Evolutionary conservation across 2,888 invertebrate species (phyloP).

Genomic region (Eupithecia subfuscata): DNA sequence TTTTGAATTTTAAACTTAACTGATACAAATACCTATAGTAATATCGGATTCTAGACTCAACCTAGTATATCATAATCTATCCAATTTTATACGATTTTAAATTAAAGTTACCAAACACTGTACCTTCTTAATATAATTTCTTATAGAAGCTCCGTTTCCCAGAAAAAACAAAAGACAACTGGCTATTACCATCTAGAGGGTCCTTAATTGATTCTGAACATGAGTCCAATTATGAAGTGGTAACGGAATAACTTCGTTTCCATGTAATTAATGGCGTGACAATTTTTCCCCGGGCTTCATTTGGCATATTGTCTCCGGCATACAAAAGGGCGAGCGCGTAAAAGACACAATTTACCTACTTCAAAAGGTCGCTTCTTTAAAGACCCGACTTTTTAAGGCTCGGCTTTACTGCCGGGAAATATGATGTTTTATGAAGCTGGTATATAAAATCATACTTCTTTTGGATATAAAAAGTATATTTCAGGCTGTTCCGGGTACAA

Average conservation of each 20-base stretch:
- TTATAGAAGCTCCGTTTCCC: not conserved
- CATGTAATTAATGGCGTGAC: constrained; percentile 70
- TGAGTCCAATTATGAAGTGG: constrained; percentile 70
- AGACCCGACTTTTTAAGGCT: constrained; percentile 42
- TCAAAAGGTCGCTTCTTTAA: constrained; percentile 39
- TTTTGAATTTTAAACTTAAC: not conserved
- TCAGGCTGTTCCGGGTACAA: not conserved
- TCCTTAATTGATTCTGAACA: constrained; percentile 70
- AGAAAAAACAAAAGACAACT: constrained; percentile 1
- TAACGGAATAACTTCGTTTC: constrained; percentile 72
- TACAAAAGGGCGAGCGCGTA: constrained; percentile 47
- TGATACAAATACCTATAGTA: not conserved
- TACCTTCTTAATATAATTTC: not conserved
- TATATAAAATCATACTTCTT: constrained; percentile 33
- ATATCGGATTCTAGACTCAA: not conserved
- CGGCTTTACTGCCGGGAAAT: constrained; percentile 44
- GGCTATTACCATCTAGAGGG: constrained; percentile 8
- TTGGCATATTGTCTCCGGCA: constrained; percentile 60
- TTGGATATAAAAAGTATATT: constrained; percentile 14
- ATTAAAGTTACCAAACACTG: not conserved
- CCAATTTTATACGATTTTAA: not conserved
- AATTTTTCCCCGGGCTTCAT: constrained; percentile 59
- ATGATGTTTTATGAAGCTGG: constrained; percentile 44
- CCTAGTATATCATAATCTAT: not conserved
- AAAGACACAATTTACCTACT: constrained; percentile 43